Base-by-base conservation (phyloP, 2,888 invertebrate species). In the Microchrysa polita region DNA sequence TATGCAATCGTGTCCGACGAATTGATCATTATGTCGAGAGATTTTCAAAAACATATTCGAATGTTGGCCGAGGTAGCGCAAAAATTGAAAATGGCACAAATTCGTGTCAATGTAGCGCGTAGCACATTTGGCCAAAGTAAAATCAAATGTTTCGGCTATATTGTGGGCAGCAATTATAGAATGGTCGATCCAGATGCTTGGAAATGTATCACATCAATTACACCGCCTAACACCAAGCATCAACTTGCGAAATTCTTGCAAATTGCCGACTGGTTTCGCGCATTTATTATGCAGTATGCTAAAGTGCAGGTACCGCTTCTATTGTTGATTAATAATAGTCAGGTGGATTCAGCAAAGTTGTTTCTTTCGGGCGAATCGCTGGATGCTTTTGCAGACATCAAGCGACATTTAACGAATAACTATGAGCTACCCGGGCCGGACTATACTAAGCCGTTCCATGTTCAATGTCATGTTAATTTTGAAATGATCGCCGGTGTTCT, bases 371-470 rank as follows among this genome's bases (percentile, higher is more conserved):
- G 22, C 1, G 48, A 67, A 22, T 23, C 48, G 20, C 18, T 12
- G 7, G 44, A 44, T 5, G 44, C 65, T 9, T 44, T 67, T 16
- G 2, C n/a, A 14, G 4, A 14, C 20, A 16, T 67, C 7, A 67
- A 48, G n/a, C 20, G 48, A 23, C n/a, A 20, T 2, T 48, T 67
- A 22, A 63, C 18, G 5, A 57, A 18, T 14, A 12, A 42, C 5
- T n/a, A 20, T 14, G 48, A 23, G n/a, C 7, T 75, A 80, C 74
- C 81, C 81, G 73, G 78, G 78, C n/a, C 77, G 82, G 77, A 81
- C 79, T 67, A 81, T 84, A 0, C 83, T 83, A 10, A 84, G 85
- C 79, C 84, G 85, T 77, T 80, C 82, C 1, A 84, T 83, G 76
- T 79, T 82, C 0, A 48, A n/a, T 72, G 60, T 9, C 42, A 72